phyloP scores from a whole-genome alignment of 2,113 vertebrate species.

The Aphelocoma coerulescens region DNA sequence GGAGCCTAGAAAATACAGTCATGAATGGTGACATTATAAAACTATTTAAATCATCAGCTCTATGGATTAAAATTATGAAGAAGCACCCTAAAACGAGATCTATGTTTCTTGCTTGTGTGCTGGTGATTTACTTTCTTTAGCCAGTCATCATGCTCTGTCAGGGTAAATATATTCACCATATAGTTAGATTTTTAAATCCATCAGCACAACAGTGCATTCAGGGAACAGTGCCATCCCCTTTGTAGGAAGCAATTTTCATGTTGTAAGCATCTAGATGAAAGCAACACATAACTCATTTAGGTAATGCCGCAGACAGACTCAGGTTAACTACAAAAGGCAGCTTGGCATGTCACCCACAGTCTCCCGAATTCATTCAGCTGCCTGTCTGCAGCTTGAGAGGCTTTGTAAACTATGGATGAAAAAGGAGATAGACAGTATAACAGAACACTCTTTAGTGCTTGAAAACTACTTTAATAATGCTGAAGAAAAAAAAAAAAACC shows the following conservation, averaged over 20 bases:
- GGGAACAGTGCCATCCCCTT: background rate
- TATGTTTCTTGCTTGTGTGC: background rate
- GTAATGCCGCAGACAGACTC: background rate
- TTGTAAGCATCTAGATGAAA: conserved; percentile 20
- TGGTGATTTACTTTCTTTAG: background rate
- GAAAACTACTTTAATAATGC: background rate
- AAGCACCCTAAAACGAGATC: background rate
- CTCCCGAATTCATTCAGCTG: background rate
- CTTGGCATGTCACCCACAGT: background rate
- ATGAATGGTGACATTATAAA: background rate
- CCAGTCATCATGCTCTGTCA: background rate
- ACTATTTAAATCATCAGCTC: background rate
- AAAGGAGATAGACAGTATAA: background rate
- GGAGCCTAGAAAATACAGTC: background rate
- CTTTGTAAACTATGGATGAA: background rate
- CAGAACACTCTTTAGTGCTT: background rate
- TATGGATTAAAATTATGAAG: background rate
- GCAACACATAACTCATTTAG: background rate
- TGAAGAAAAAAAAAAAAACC: background rate
- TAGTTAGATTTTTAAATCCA: background rate
- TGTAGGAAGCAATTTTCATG: background rate
- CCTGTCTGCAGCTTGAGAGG: background rate
- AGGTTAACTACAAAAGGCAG: conserved; percentile 36
- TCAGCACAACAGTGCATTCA: background rate
- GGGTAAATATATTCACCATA: background rate